Evolutionary conservation across 2,797 vertebrate genomes (phyloP).

Genomic region (Pristis pectinata): DNA sequence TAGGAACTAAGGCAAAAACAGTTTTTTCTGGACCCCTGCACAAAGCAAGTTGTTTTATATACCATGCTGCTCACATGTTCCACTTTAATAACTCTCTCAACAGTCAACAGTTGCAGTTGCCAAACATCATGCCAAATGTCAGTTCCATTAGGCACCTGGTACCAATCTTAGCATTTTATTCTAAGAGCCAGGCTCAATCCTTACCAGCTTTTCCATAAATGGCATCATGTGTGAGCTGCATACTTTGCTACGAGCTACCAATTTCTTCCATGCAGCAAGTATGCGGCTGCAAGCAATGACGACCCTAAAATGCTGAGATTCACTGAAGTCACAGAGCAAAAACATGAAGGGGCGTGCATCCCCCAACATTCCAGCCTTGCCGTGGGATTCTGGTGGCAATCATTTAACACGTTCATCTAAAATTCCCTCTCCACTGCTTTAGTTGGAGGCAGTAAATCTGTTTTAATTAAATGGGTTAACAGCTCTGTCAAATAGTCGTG

Average conservation of each 20-base stretch:
- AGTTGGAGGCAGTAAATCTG: not conserved
- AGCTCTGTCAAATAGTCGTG: no score
- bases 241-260: not conserved
- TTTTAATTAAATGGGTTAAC: not conserved
- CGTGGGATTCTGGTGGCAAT: not conserved
- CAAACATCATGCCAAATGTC: not conserved
- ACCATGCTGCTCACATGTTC: not conserved
- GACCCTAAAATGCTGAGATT: not conserved
- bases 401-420: not conserved
- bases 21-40: not conserved
- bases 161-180: not conserved
- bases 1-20: not conserved
- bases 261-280: not conserved
- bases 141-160: not conserved
- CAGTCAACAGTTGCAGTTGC: not conserved
- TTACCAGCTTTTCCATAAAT: not conserved
- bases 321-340: not conserved
- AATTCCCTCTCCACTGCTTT: not conserved
- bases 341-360: not conserved
- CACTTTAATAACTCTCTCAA: slow-evolving; percentile 4
- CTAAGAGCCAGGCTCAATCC: not conserved
- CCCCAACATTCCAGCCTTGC: not conserved
- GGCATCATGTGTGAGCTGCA: not conserved
- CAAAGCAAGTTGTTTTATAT: not conserved
- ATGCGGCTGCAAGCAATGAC: not conserved